Evolutionary conservation across 2,888 invertebrate genomes (phyloP).

Genomic region (Monopis laevigella): DNA sequence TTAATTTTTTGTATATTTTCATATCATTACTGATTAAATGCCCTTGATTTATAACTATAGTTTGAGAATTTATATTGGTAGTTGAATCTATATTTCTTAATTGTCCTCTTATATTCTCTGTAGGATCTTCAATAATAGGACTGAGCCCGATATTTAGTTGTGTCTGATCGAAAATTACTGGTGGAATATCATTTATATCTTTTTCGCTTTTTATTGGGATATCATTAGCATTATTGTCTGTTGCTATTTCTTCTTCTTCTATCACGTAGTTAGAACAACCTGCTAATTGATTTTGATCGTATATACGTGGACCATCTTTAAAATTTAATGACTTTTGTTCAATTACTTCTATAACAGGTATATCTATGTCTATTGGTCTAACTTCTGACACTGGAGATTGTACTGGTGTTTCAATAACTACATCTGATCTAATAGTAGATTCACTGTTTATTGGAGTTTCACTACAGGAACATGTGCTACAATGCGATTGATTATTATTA

Average conservation of each 20-base stretch:
- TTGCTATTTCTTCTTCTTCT: slow-evolving; percentile 13
- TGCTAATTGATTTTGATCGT: slow-evolving; percentile 18
- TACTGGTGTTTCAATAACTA: background rate
- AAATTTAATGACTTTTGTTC: slow-evolving; percentile 17
- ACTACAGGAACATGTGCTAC: slow-evolving; percentile 7
- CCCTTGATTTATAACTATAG: background rate
- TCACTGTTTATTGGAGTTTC: background rate
- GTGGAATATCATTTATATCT: background rate
- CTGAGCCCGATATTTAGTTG: background rate
- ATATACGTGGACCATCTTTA: slow-evolving; percentile 19
- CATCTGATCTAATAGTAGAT: background rate
- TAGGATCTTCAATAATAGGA: slow-evolving; percentile 2
- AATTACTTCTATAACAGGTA: background rate
- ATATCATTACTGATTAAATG: background rate
- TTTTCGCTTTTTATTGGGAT: slow-evolving; percentile 10
- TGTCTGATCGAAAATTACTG: slow-evolving; percentile 3
- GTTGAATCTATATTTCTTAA: background rate
- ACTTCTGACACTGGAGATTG: background rate
- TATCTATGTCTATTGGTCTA: background rate
- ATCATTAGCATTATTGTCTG: slow-evolving; percentile 11
- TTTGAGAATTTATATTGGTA: background rate
- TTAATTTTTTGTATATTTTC: background rate
- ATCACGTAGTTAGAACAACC: background rate
- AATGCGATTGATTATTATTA: slow-evolving; percentile 3
- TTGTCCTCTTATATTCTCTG: background rate